Evolutionary conservation across 2,113 vertebrate genomes (phyloP).

Genomic region (Pachypanchax playfairii): DNA sequence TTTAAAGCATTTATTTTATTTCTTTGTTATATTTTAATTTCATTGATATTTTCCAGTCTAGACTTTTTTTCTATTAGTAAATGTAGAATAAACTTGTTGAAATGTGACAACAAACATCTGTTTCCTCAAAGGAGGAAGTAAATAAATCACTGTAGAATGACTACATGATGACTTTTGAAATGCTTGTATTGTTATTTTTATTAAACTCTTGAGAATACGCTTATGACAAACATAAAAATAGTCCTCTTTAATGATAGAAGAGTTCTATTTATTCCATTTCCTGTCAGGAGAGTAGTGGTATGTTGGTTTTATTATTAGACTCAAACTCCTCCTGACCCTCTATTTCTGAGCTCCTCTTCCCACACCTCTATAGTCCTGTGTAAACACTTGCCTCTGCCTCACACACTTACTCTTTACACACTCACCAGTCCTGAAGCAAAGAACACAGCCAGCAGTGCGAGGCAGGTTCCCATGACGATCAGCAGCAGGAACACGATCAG

Average conservation of each 20-base stretch:
- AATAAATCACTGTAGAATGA: too few species aligned
- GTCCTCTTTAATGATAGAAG: background rate
- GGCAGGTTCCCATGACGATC: constrained; percentile 96
- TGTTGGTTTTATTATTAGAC: constrained; percentile 2
- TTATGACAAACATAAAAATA: background rate
- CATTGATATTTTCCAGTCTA: too few species aligned
- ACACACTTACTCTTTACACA: constrained; percentile 9
- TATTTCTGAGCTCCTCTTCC: constrained; percentile 1
- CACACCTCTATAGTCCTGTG: background rate
- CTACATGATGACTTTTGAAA: too few species aligned
- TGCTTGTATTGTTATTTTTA: too few species aligned
- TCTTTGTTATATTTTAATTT: too few species aligned
- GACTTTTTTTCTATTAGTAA: too few species aligned
- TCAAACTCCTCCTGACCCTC: background rate
- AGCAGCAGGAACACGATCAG: constrained; percentile 96
- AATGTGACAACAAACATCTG: too few species aligned
- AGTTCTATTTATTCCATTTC: background rate
- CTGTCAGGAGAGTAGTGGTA: background rate
- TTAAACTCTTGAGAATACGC: too few species aligned
- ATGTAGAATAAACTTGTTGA: too few species aligned
- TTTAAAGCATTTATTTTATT: too few species aligned
- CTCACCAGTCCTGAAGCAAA: constrained; percentile 95
- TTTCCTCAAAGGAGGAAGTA: too few species aligned
- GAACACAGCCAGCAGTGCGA: constrained; percentile 93
- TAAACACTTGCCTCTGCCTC: constrained; percentile 1